Base-by-base conservation (phyloP, 2,113 vertebrate genomes). In the Holacanthus passer region DNA sequence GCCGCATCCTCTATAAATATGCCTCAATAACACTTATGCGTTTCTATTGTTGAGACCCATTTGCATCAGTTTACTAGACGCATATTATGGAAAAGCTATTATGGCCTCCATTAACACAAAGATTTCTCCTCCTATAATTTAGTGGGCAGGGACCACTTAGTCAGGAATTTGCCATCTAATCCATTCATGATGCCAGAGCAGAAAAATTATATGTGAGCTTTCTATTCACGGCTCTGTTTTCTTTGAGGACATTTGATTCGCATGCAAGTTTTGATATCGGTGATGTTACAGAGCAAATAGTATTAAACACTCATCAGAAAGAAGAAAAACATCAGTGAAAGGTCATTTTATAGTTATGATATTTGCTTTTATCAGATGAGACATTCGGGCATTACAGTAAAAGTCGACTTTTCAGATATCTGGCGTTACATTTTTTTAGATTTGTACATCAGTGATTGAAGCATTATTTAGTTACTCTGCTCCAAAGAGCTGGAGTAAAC, bases 31-130 rank as follows among this genome's bases (percentile, higher is more conserved):
- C 91, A 70, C 48, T 82, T 20, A 11, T 78, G 59, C 59, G 62
- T 64, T 84, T 59, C 39, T 64, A 52, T 56, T 69, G 41, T 73
- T 2, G n/a, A 53, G 66, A 74, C 55, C 79, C 82, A 78, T 77
- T 85, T 86, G 79, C 45, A 83, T 88, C 74, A 73, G 68, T 88
- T 89, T 84, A 87, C 85, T 50, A 60, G 47, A 80, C 7, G 50
- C 52, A 48, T 80, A 81, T 86, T 70, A 84, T 82, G 78, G 77
- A 79, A 85, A 76, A 85, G 77, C 81, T 68, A 88, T 91, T 91
- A 79, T 24, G 65, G 70, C 66, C 32, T 73, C 80, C 91, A 92
- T 87, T 88, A 87, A 72, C 78, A 55, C 67, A 88, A 76, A 76
- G 82, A 87, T 87, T 66, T 69, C 60, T 73, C 55, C 66, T 78